Evolutionary conservation across 2,888 invertebrate genomes (phyloP).

Genomic region (Nemoura dubitans): DNA sequence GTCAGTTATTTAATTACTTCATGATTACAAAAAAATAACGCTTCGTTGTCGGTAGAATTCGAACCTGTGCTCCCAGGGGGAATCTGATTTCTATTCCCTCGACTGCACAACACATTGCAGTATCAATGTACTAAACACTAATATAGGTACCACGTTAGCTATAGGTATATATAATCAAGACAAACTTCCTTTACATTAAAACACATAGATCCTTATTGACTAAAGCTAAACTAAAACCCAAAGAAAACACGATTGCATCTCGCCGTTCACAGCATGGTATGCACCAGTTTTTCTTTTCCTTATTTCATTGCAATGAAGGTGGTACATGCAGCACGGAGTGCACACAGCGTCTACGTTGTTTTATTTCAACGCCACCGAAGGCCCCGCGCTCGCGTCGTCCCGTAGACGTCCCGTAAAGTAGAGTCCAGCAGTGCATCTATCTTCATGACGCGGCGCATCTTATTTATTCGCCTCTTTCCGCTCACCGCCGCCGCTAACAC

Average conservation of each 20-base stretch:
- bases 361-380: background rate
- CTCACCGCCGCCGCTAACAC: background rate
- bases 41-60: background rate
- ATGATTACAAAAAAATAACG: background rate
- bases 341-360: background rate
- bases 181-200: background rate
- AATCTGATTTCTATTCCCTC: background rate
- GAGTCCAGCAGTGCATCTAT: background rate
- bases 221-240: no score
- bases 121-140: no score
- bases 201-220: no score
- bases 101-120: no score
- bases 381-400: background rate
- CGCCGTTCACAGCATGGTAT: no score
- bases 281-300: background rate
- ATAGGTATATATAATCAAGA: background rate
- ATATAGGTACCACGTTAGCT: background rate
- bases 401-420: background rate
- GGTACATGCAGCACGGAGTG: background rate
- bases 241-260: background rate
- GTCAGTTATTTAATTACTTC: no score
- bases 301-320: background rate
- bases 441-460: background rate
- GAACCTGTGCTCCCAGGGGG: background rate
- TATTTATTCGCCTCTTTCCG: background rate